Percentiles rank a stretch among this genome's conserved stretches.
Conservation (phyloP, 2,888 invertebrate species). For the Galerucella pusilla region DNA sequence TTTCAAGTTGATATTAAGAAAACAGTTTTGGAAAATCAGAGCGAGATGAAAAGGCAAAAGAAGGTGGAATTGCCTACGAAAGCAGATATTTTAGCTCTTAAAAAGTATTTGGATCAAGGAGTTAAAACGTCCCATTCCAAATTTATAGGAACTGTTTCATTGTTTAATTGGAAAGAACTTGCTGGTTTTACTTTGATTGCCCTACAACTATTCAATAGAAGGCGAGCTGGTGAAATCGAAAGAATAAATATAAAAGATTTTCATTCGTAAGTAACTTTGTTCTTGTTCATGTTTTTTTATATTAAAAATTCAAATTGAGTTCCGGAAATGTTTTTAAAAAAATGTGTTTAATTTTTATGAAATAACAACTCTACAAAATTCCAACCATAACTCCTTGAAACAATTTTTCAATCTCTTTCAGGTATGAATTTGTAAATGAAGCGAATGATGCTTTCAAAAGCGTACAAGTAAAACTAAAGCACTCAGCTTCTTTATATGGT, state of each 20-base stretch:
- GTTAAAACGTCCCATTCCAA: background rate
- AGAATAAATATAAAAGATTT: conserved; percentile 26
- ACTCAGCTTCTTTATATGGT: too few relatives aligned
- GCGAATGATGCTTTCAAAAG: too few relatives aligned
- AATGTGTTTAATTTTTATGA: conserved; percentile 4
- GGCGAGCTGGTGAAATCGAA: conserved; percentile 22
- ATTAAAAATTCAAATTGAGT: too few relatives aligned
- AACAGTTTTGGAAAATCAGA: too few relatives aligned
- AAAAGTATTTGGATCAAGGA: conserved; percentile 4
- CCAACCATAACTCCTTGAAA: too few relatives aligned
- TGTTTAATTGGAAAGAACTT: conserved; percentile 7
- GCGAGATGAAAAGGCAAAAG: too few relatives aligned
- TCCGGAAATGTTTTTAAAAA: background rate
- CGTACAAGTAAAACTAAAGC: too few relatives aligned
- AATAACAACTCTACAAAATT: too few relatives aligned
- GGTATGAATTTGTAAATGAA: too few relatives aligned
- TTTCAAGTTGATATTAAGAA: too few relatives aligned
- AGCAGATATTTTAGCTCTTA: conserved; percentile 9
- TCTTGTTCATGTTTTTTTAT: background rate
- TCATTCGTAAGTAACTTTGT: conserved; percentile 5
- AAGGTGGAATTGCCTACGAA: conserved; percentile 5
- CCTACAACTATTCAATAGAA: conserved; percentile 26
- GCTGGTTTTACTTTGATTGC: conserved; percentile 17
- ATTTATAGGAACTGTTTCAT: conserved; percentile 1
- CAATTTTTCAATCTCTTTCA: too few relatives aligned